phyloP scores from a whole-genome alignment of 2,113 vertebrate species.

The Pholis gunnellus region DNA sequence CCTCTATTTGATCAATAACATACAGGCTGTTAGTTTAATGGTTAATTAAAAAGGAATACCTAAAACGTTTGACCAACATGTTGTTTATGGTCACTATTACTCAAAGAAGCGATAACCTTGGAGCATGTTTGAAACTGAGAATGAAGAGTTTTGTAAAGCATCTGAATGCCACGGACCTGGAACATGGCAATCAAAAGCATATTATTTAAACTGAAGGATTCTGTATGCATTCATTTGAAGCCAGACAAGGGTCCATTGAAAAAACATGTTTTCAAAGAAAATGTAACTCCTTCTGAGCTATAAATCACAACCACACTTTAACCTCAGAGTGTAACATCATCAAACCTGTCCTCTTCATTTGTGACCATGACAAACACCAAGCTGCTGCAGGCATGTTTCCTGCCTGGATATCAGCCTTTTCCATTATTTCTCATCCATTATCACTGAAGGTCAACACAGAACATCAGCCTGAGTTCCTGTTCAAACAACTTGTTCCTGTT shows the following conservation, averaged over 20 bases:
- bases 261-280: slow-evolving; percentile 18
- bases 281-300: not conserved
- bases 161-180: not conserved
- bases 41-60: not conserved
- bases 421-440: slow-evolving; percentile 74
- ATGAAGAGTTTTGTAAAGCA: slow-evolving; percentile 13
- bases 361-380: slow-evolving; percentile 43
- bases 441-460: slow-evolving; percentile 69
- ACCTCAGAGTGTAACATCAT: slow-evolving; percentile 1
- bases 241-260: not conserved
- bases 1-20: not conserved
- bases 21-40: not conserved
- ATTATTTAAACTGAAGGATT: slow-evolving; percentile 17
- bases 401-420: slow-evolving; percentile 60
- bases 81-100: not conserved
- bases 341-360: slow-evolving; percentile 9
- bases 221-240: slow-evolving; percentile 5
- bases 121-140: not conserved
- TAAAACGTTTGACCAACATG: not conserved
- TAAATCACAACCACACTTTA: slow-evolving; percentile 37
- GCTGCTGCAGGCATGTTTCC: slow-evolving; percentile 32
- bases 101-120: not conserved
- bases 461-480: slow-evolving; percentile 65
- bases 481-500: slow-evolving; percentile 65
- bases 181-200: slow-evolving; percentile 22